Evolutionary conservation across 2,113 vertebrate genomes (phyloP), one percentile per base, ranked within the genome.

Genomic region (Amazona guildingii): DNA sequence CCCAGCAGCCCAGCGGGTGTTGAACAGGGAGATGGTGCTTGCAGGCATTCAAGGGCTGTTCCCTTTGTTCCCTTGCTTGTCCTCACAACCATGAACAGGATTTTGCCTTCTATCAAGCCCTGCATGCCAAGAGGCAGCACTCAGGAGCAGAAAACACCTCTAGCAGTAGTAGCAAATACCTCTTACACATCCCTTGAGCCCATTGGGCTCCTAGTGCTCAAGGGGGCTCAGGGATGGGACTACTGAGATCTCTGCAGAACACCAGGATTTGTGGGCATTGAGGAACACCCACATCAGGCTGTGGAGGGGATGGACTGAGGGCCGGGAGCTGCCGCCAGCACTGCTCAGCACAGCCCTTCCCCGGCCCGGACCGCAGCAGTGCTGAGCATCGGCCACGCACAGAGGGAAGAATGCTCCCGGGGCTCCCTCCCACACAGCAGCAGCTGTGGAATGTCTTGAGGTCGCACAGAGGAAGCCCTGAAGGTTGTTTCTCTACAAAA

Each of bases 401-500:
- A 49, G 23, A 63, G 80, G 66, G 31, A 55, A 88, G 79, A 88
- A 88, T 83, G 63, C n/a, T 93, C 61, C 76, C 46, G 0, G 1
- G n/a, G 79, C 91, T 91, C 51, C 85, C 85, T 92, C 95, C 92
- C 86, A 94, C 83, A 1, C 83, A 80, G 90, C 16, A 88, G 74
- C 94, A 95, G 95, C 91, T 95, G 92, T 82, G 94, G 92, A 91
- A 94, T 94, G 96, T 90, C 91, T 92, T 86, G 94, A 91, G 77
- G 89, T 59, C 84, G 83, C 77, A 86, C 86, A 86, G 83, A 96
- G 57, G 44, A 91, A 96, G 91, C 80, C 92, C 89, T 79, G 83
- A 59, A 94, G 94, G 83, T 86, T 88, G 46, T 86, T 91, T 81
- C 73, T 92, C 37, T 72, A 51, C 51, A 3, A 59, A 92, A 78